Conservation (phyloP, 2,797 vertebrate species). For the Chelon labrosus region DNA sequence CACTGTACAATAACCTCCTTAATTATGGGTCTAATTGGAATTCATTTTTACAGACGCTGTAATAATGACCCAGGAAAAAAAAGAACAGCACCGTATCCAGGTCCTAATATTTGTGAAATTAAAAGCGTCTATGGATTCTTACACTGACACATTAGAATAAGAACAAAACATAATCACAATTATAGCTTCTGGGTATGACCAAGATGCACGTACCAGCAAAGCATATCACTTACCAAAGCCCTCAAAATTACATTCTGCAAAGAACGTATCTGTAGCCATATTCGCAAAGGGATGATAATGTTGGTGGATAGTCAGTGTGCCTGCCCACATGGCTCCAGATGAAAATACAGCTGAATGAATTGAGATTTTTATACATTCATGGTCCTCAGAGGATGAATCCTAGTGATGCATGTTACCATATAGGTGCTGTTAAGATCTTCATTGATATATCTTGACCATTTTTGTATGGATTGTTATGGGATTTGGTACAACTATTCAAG, state of each 20-base stretch:
- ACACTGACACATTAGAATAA: conserved; percentile 2
- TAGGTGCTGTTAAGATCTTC: too few species aligned
- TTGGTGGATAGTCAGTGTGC: too few species aligned
- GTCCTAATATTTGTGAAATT: background rate
- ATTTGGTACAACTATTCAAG: too few species aligned
- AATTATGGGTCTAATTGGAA: conserved; percentile 49
- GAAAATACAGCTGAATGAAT: too few species aligned
- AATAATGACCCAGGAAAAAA: conserved; percentile 29
- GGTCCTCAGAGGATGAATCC: too few species aligned
- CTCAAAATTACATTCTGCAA: background rate
- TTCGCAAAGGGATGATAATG: too few species aligned
- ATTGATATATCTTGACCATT: too few species aligned
- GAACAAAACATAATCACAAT: conserved; percentile 63
- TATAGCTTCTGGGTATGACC: conserved; percentile 30
- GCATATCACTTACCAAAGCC: background rate
- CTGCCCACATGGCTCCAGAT: too few species aligned
- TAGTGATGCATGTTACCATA: too few species aligned
- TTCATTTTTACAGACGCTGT: conserved; percentile 47
- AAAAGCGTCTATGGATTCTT: conserved; percentile 18
- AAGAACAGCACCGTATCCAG: conserved; percentile 18
- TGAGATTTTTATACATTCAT: too few species aligned
- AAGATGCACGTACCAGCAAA: conserved; percentile 30
- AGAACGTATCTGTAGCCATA: background rate
- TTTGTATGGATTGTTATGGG: too few species aligned
- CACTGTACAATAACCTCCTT: background rate